Evolutionary conservation across 2,113 vertebrate genomes (phyloP).

Genomic region (Bambusicola thoracicus): DNA sequence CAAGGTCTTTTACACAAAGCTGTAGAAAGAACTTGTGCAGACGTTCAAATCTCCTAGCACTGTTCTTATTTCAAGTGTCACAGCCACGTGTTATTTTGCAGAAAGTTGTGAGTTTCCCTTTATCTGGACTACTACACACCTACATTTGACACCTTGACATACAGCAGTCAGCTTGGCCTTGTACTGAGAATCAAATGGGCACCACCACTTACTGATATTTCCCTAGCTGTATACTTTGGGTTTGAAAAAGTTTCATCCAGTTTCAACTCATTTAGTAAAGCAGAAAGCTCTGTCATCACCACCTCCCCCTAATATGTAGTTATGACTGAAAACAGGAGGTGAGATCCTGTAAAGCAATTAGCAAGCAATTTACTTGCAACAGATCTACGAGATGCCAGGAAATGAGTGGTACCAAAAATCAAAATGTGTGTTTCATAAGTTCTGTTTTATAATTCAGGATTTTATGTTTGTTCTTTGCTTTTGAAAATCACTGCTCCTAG

Average conservation of each 20-base stretch:
- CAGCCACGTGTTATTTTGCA: neutral
- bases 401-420: conserved; percentile 48
- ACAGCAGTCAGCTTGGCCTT: neutral
- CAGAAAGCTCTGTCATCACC: neutral
- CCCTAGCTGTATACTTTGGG: neutral
- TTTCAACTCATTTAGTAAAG: neutral
- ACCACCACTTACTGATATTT: neutral
- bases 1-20: neutral
- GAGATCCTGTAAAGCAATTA: conserved; percentile 46
- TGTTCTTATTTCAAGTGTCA: neutral
- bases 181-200: neutral
- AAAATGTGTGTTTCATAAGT: conserved; percentile 42
- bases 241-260: neutral
- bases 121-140: conserved; percentile 24
- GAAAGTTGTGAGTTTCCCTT: neutral
- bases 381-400: conserved; percentile 46
- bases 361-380: conserved; percentile 45
- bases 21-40: neutral
- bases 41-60: neutral
- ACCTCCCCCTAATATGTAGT: neutral
- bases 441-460: conserved; percentile 50
- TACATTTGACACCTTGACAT: neutral
- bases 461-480: neutral
- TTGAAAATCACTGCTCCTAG: conserved; percentile 59
- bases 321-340: conserved; percentile 29